Base-by-base conservation (phyloP, 1,140 invertebrate species). In the Palaemon carinicauda region DNA sequence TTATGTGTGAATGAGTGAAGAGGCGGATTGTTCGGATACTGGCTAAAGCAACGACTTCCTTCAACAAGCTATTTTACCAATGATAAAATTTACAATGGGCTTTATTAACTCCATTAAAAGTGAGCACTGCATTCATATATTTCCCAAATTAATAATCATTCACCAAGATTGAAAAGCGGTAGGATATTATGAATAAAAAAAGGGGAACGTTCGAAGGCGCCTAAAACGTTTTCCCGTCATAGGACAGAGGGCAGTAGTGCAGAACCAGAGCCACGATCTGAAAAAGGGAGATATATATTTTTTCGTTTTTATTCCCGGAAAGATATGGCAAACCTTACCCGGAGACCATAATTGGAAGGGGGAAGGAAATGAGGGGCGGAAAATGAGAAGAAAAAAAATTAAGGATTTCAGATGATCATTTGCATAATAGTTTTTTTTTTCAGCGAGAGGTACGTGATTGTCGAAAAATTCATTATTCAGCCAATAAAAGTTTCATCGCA, bases 1-100 rank as follows among this genome's bases (percentile, higher is more conserved):
- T 85, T 85, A 79, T 85, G 82, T 85, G 82, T 85, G 82, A 85
- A 85, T 85, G 82, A 85, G 75, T 79, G 74, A 85, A 75, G 82
- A 85, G 82, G 82, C 41, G 56, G 65, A 33, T 0, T 14, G 82
- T 85, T 79, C 82, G 82, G 75, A 19, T 19, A 2, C 17, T n/a
- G 82, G 33, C 82, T 19, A 0, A 0, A 60, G 12, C 75, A 71
- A 69, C 19, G 56, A 50, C 21, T 54, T 7, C 21, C 1, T 51
- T 51, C n/a, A n/a, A n/a, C n/a, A n/a, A n/a, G n/a, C n/a, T n/a
- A n/a, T n/a, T 77, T 41, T 17, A 21, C 17, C 24, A 15, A 41
- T 41, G 41, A 51, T 3, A 0, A 73, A 4, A 41, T 2, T 24
- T 2, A 2, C 52, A 27, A 12, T 21, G 1, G 24, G 15, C 17